Evolutionary conservation across 2,888 invertebrate genomes (phyloP).

Genomic region (Mylabris sibirica): DNA sequence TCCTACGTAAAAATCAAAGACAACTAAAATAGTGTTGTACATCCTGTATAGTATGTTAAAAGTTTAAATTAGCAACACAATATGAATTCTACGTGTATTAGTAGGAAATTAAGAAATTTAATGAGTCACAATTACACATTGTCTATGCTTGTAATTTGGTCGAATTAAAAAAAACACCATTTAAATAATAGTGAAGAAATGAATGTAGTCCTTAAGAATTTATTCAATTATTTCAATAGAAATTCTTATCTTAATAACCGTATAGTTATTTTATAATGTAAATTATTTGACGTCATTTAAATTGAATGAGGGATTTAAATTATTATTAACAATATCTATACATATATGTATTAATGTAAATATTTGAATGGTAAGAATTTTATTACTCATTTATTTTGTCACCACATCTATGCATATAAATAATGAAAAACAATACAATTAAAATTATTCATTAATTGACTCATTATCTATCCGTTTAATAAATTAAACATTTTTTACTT

Average conservation of each 20-base stretch:
- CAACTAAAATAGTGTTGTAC: too few species aligned
- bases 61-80: too few species aligned
- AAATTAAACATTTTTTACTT: neutral
- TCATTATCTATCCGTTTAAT: neutral
- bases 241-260: neutral
- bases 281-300: constrained; percentile 5
- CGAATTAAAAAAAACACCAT: neutral
- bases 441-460: neutral
- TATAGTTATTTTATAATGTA: neutral
- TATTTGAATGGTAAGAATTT: neutral
- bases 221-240: neutral
- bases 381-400: neutral
- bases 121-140: neutral
- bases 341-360: neutral
- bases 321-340: constrained; percentile 2
- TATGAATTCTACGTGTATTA: neutral
- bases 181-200: too few species aligned
- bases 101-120: constrained; percentile 1
- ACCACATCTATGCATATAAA: neutral
- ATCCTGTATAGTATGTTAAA: too few species aligned
- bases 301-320: neutral
- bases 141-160: neutral
- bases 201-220: too few species aligned
- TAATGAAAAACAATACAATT: neutral
- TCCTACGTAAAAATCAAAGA: too few species aligned